Evolutionary conservation across 1,140 invertebrate species (phyloP), one percentile per base, ranked within the genome.

Genomic region (Atta colombica): DNA sequence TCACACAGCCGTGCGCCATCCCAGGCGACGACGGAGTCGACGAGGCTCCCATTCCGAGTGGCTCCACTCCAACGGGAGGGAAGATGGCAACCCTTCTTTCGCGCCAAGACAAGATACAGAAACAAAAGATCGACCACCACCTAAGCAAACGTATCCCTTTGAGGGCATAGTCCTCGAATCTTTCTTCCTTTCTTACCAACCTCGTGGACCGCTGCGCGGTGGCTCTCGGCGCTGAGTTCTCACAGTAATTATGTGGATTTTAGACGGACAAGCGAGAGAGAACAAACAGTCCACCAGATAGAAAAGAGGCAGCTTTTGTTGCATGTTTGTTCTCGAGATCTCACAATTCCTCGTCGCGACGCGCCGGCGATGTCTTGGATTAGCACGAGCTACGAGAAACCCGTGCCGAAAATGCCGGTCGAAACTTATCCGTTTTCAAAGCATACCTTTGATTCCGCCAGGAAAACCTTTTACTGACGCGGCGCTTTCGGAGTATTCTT

Each of bases 231-330:
- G 63, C 49, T 72, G 68, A 53, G 87, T 91, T 91, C 90, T 89
- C 90, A 91, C 86, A 91, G 86, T 77, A 89, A 91, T 91, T 91
- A 91, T 91, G 82, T 88, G 74, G 86, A 89, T 88, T 91, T 82
- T 80, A 49, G 82, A 78, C 77, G 61, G 69, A 63, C 86, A 61
- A 21, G 35, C 89, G 51, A 60, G 77, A 49, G 45, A 80, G 77
- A 75, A 51, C 86, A 90, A 90, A 90, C 88, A 71, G 31, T 74
- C 61, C 60, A 75, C 45, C 28, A 60, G 85, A 87, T 84, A 77
- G 87, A 35, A 61, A 53, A 71, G 28, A 63, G 10, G 72, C 86
- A 61, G 28, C 16, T 74, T 75, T 35, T n/a, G 28, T n/a, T 65
- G 25, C 31, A n/a, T 90, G 28, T 90, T 90, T 90, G 61, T 61